A percentile compares a stretch with the other conserved stretches of the same genome.
Conservation (phyloP, 2,113 vertebrate genomes). For the Rhea americana region DNA sequence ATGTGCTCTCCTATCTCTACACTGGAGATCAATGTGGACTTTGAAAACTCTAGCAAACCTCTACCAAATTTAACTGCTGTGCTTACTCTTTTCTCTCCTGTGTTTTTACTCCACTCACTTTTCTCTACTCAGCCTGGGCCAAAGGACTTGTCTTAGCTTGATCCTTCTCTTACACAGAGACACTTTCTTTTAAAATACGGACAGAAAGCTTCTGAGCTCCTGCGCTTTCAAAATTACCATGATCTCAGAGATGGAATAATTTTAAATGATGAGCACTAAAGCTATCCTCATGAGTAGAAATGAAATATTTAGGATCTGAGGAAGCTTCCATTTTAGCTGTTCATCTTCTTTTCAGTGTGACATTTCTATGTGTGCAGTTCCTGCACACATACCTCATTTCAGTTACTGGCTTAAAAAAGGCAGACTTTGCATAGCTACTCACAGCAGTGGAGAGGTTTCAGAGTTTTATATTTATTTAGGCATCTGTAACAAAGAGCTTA, state of each 20-base stretch:
- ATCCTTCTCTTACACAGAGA: not conserved
- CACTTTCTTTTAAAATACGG: not conserved
- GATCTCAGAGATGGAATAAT: slow-evolving; percentile 9
- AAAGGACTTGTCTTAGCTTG: not conserved
- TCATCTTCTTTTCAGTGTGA: slow-evolving; percentile 4
- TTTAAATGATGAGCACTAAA: slow-evolving; percentile 41
- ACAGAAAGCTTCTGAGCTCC: not conserved
- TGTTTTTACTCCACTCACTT: not conserved
- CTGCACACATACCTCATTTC: not conserved
- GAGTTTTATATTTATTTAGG: slow-evolving; percentile 36
- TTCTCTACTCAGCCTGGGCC: not conserved
- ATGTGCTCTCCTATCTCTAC: not conserved
- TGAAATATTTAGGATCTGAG: slow-evolving; percentile 47
- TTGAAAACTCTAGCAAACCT: not conserved
- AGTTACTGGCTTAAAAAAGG: not conserved
- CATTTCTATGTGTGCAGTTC: not conserved
- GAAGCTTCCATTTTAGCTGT: slow-evolving; percentile 41
- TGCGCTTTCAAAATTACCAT: not conserved
- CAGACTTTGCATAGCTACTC: not conserved
- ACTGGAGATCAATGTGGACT: not conserved
- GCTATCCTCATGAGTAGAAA: slow-evolving; percentile 32
- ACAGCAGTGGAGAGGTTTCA: not conserved
- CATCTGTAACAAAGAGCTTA: not conserved
- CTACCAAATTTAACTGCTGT: not conserved
- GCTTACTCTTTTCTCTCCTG: not conserved